Evolutionary conservation across 30 jellyfish, hydroid and myxozoan species (phyloP).

Genomic region (Aurelia coerulea): DNA sequence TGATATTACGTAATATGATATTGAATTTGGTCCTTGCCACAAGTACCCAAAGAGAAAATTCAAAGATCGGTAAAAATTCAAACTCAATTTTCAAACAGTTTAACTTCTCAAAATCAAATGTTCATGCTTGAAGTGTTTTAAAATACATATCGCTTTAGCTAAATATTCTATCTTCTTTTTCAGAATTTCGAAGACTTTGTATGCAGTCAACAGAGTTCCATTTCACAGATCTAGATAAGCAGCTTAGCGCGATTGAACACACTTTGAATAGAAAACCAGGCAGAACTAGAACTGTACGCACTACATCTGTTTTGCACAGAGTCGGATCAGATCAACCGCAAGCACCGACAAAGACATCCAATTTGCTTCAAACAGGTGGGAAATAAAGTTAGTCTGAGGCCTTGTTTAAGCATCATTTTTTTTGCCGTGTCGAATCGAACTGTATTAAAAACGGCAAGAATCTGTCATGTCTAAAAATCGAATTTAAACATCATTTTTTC

Average conservation of each 20-base stretch:
- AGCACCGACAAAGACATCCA: slow-evolving; percentile 59
- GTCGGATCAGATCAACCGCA: slow-evolving; percentile 62
- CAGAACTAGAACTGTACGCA: slow-evolving; percentile 70
- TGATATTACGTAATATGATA: no score
- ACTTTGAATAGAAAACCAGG: slow-evolving; percentile 54
- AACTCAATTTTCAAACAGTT: no score
- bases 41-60: no score
- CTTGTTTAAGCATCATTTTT: not conserved
- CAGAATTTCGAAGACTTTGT: slow-evolving; percentile 69
- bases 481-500: no score
- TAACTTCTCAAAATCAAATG: no score
- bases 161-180: not conserved
- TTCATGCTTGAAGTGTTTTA: no score
- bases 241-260: slow-evolving; percentile 71
- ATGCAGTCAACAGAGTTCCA: slow-evolving; percentile 94
- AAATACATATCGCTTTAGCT: no score
- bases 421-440: no score
- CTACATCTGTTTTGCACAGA: slow-evolving; percentile 57
- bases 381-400: not conserved
- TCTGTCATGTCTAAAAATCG: no score
- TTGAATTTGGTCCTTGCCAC: no score
- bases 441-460: no score
- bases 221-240: slow-evolving; percentile 87
- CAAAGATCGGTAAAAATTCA: no score
- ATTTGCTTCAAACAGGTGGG: slow-evolving; percentile 85